Evolutionary conservation across 2,888 invertebrate genomes (phyloP), one percentile per base, ranked within the genome.

Genomic region (Tetragnatha montana): DNA sequence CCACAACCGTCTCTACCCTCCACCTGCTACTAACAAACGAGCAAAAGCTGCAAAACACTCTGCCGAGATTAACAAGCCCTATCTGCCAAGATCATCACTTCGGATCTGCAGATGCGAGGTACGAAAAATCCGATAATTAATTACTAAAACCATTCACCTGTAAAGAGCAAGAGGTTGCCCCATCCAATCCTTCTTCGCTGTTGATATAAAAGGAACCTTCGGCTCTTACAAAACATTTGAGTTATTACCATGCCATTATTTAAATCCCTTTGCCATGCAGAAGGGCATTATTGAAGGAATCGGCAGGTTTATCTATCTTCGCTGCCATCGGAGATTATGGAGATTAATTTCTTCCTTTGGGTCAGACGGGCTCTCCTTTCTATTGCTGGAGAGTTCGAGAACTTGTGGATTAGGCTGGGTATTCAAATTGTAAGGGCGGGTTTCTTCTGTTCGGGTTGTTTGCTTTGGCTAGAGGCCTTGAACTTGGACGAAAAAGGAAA

Each of bases 71-170:
- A 78, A 78, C 78, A 78, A 78, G 51, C 78, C 49, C 75, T 22
- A 22, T 51, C 35, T 22, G 12, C 51, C 21, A 60, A 21, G 19
- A 35, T n/a, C 60, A 60, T 50, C 76, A 78, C 12, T 47, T 47
- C n/a, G 49, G 60, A 78, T 21, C 60, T 17, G 60, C 78, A 60
- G 21, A 60, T 78, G 78, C 60, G 50, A 78, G 51, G 21, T 51
- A 82, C 51, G 73, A 82, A 51, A 82, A 35, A 73, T 82, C 35
- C 1, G 17, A 8, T 74, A 82, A 82, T 82, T 82, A 82, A 82
- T n/a, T 21, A 49, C 74, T 73, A 73, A 73, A 82, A 74, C 51
- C 82, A 22, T 50, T 51, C 82, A 82, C 73, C 82, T 82, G 73
- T 74, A 51, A 82, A 82, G 60, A 51, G 50, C 71, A 73, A 73